Evolutionary conservation across 2,113 vertebrate species (phyloP).

Genomic region (Leucopsar rothschildi): DNA sequence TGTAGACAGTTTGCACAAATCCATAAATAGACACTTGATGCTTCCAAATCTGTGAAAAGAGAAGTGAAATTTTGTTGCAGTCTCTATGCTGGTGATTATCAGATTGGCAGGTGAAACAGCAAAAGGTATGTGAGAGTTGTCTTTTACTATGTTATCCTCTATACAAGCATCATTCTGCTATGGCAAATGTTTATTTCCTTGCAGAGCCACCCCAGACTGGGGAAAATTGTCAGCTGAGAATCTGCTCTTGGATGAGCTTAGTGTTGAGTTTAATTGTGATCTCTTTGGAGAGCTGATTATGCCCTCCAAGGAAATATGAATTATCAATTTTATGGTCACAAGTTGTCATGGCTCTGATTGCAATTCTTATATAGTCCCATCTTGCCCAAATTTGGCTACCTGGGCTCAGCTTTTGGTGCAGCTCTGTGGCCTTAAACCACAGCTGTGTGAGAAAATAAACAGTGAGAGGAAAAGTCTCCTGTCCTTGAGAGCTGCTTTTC

Average conservation of each 20-base stretch:
- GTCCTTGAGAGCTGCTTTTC: background rate
- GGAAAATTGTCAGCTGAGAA: background rate
- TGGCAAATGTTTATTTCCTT: background rate
- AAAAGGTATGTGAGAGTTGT: background rate
- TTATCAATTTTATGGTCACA: background rate
- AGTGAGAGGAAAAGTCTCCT: background rate
- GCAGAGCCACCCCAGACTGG: background rate
- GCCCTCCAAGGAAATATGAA: background rate
- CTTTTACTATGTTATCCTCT: background rate
- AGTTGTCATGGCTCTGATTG: background rate
- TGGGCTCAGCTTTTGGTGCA: background rate
- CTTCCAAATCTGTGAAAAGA: background rate
- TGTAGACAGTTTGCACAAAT: background rate
- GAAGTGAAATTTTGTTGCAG: background rate
- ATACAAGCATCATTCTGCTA: background rate
- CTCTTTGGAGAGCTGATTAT: background rate
- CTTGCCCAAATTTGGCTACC: background rate
- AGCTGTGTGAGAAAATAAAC: background rate
- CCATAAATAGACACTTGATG: background rate
- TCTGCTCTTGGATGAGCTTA: background rate
- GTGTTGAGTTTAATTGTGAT: background rate
- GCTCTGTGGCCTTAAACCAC: background rate
- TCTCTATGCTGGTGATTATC: background rate
- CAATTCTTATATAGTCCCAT: background rate
- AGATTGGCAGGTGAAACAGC: background rate